These are phyloP conservation scores for Sesamia inferens DNA, from an alignment of 2,888 invertebrate genomes.

Conservation along the genomic window DNA sequence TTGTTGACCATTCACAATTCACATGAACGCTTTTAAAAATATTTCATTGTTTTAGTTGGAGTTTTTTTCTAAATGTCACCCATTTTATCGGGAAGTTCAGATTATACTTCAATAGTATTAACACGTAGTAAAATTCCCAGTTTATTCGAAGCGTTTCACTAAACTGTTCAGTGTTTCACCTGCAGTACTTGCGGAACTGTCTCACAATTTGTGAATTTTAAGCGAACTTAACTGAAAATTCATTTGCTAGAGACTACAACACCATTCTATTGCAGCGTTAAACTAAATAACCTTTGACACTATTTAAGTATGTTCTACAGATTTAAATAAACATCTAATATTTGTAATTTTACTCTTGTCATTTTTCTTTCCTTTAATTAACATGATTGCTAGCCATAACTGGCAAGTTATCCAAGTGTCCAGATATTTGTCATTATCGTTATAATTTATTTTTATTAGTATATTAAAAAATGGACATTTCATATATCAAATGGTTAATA, in stretches of 20 bases:
- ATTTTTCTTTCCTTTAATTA: constrained; percentile 2
- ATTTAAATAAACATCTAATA: constrained; percentile 23
- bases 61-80: no score
- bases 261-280: constrained; percentile 45
- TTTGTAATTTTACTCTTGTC: not conserved
- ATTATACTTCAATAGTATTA: constrained; percentile 21
- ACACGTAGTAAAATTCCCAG: constrained; percentile 12
- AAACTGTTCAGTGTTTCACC: constrained; percentile 43
- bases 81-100: constrained; percentile 6
- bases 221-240: constrained; percentile 67
- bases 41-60: no score
- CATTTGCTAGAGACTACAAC: constrained; percentile 63
- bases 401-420: not conserved
- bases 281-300: constrained; percentile 33
- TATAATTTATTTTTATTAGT: not conserved
- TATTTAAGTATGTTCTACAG: constrained; percentile 21
- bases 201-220: constrained; percentile 66
- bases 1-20: constrained; percentile 1
- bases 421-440: not conserved
- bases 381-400: constrained; percentile 16
- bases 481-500: not conserved
- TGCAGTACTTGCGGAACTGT: constrained; percentile 49
- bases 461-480: constrained; percentile 3
- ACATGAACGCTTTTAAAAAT: not conserved
- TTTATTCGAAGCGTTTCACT: constrained; percentile 30